phyloP scores from a whole-genome alignment of 2,797 vertebrate genomes.

The Neosalanx taihuensis region DNA sequence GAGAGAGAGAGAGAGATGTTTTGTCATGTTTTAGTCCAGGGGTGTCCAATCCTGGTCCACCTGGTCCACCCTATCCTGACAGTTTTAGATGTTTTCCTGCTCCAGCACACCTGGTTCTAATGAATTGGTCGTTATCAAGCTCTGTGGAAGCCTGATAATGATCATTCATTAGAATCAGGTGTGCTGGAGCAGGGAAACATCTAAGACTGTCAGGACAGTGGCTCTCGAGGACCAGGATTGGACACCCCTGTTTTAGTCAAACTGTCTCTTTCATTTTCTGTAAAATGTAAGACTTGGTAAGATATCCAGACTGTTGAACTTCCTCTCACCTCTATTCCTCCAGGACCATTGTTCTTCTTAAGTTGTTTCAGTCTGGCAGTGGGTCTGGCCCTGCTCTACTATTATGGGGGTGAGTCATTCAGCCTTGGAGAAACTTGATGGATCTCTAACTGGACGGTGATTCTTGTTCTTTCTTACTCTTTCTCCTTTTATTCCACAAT shows the following conservation, averaged over 20 bases:
- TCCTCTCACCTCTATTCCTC: constrained; percentile 8
- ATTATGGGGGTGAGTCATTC: constrained; percentile 59
- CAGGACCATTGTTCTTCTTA: constrained; percentile 65
- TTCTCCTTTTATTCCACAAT: not conserved
- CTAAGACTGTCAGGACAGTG: too few relatives aligned
- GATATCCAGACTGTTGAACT: not conserved
- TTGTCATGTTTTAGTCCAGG: not conserved
- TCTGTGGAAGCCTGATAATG: too few relatives aligned
- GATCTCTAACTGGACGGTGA: too few relatives aligned
- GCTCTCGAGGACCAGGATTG: too few relatives aligned
- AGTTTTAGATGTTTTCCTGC: too few relatives aligned
- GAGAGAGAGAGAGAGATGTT: not conserved
- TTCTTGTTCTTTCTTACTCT: not conserved
- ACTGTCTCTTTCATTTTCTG: not conserved
- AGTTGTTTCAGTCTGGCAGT: constrained; percentile 61
- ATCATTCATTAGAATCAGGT: not conserved
- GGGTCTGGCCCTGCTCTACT: constrained; percentile 62
- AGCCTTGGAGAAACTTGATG: constrained; percentile 7
- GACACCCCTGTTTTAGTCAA: not conserved
- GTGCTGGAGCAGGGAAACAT: too few relatives aligned
- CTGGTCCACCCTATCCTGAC: too few relatives aligned
- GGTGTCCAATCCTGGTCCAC: too few relatives aligned
- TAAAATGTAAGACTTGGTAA: not conserved
- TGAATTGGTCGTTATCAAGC: too few relatives aligned
- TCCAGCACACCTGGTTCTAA: too few relatives aligned